phyloP scores from a whole-genome alignment of 2,888 invertebrate species.

The Tachina lurida region DNA sequence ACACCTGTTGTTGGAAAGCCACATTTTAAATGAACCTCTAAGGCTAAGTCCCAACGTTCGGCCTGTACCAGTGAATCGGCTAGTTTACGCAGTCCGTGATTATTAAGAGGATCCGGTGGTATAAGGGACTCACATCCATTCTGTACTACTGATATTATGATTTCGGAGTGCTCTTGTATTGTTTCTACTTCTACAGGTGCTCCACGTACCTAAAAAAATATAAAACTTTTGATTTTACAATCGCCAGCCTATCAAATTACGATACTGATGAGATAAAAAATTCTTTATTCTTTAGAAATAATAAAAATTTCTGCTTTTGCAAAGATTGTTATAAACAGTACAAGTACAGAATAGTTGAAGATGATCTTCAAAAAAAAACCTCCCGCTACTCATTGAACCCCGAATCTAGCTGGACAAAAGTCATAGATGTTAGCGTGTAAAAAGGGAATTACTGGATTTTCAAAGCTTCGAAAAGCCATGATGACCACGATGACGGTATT shows the following conservation, averaged over 20 bases:
- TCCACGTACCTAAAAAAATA: constrained; percentile 79
- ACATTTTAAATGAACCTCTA: constrained; percentile 93
- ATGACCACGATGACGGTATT: no score
- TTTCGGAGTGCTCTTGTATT: constrained; percentile 86
- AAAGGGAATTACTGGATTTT: no score
- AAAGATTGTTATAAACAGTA: no score
- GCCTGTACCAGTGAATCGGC: constrained; percentile 89
- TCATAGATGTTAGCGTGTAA: no score
- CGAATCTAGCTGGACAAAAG: no score
- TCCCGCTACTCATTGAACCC: no score
- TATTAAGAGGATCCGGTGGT: constrained; percentile 79
- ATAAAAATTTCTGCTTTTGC: background rate
- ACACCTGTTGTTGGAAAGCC: constrained; percentile 91
- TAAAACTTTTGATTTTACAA: background rate
- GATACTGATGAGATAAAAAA: background rate
- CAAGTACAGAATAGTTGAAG: no score
- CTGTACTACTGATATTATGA: constrained; percentile 85
- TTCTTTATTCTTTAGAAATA: no score
- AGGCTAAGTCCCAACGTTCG: constrained; percentile 92
- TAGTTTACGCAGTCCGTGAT: constrained; percentile 87
- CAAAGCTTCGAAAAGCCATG: no score
- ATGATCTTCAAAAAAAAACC: no score
- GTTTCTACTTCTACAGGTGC: constrained; percentile 85
- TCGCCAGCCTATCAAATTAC: background rate
- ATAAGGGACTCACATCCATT: constrained; percentile 83